Percentiles rank a stretch among this genome's conserved stretches.
phyloP scores from a whole-genome alignment of 2,888 invertebrate genomes.

The Tipula vernalis region DNA sequence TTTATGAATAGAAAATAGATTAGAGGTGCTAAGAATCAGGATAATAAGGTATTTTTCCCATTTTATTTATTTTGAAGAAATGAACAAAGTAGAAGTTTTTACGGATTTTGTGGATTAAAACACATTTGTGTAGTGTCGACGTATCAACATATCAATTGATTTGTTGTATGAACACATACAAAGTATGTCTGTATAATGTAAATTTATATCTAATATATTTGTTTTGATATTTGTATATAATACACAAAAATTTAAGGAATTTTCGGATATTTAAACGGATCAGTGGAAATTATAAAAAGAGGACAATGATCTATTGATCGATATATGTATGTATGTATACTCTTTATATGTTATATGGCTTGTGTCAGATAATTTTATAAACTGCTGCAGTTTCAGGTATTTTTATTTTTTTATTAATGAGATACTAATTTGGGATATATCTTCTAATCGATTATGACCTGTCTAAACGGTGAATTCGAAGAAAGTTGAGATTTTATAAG shows the following conservation, averaged over 20 bases:
- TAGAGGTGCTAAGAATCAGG: conserved; percentile 4
- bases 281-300: background rate
- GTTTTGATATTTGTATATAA: background rate
- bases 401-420: no score
- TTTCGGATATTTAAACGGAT: background rate
- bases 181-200: background rate
- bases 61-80: background rate
- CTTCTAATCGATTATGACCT: no score
- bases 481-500: no score
- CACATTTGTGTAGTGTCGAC: background rate
- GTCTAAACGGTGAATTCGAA: no score
- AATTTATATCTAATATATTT: background rate
- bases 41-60: background rate
- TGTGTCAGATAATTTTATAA: background rate
- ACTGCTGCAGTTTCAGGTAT: no score
- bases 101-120: background rate
- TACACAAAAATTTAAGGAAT: background rate
- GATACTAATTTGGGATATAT: no score
- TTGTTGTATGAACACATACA: background rate
- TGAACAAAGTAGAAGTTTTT: background rate
- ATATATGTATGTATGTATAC: background rate
- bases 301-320: background rate
- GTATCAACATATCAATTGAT: background rate
- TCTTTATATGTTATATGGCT: background rate
- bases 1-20: background rate